These are phyloP conservation scores for Papilio dardanus DNA, from an alignment of 1,140 invertebrate species.

Conservation along the genomic window DNA sequence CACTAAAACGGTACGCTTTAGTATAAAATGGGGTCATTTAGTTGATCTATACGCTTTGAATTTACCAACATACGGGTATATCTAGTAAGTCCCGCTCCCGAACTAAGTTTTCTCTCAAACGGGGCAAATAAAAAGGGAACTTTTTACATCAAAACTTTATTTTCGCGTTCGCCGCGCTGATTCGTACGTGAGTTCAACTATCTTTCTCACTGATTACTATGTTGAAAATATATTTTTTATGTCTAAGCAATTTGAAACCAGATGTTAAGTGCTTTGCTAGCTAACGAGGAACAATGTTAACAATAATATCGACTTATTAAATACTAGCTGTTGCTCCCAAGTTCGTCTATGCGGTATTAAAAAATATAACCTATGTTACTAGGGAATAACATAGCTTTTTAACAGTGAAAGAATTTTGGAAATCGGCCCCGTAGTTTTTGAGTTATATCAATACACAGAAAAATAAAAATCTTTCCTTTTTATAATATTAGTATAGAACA, in stretches of 20 bases:
- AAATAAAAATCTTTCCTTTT: too few species aligned
- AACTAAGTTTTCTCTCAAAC: conserved; percentile 57
- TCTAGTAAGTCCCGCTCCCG: conserved; percentile 42
- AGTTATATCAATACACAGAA: too few species aligned
- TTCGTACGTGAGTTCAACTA: conserved; percentile 72
- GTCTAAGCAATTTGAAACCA: neutral
- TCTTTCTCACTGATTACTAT: conserved; percentile 70
- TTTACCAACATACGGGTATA: conserved; percentile 32
- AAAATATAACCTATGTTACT: too few species aligned
- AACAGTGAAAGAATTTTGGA: too few species aligned
- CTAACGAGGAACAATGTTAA: too few species aligned
- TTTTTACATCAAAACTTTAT: conserved; percentile 81
- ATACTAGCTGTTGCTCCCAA: too few species aligned
- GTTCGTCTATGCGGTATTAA: too few species aligned
- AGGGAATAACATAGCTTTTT: too few species aligned
- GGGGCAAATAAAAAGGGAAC: conserved; percentile 70
- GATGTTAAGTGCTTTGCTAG: neutral
- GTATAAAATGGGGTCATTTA: conserved; percentile 5
- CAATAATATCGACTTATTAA: too few species aligned
- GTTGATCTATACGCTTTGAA: neutral
- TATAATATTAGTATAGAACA: too few species aligned
- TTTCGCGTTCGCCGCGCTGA: conserved; percentile 60
- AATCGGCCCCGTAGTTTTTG: too few species aligned
- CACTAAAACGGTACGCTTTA: neutral
- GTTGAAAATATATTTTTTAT: conserved; percentile 46